Conservation (phyloP, 2,113 vertebrate species). For the Suricata suricatta region DNA sequence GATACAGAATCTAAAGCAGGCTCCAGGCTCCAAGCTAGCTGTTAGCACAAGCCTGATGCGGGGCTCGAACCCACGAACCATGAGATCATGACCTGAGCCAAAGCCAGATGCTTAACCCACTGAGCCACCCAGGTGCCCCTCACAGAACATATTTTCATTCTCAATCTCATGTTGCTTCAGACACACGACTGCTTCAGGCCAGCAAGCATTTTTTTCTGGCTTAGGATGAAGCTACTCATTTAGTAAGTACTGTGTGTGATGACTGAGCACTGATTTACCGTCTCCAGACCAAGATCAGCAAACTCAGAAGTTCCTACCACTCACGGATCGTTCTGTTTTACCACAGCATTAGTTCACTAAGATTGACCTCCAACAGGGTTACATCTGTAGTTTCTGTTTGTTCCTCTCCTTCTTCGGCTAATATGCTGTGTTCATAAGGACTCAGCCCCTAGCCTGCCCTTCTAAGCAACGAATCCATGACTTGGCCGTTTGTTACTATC, state of each 20-base stretch:
- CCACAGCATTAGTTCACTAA: neutral
- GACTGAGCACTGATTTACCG: neutral
- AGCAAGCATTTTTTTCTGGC: neutral
- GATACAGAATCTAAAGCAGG: too few relatives aligned
- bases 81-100: too few relatives aligned
- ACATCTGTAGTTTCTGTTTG: neutral
- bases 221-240: neutral
- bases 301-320: neutral
- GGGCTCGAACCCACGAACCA: too few relatives aligned
- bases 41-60: too few relatives aligned
- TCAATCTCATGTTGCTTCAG: neutral
- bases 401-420: neutral
- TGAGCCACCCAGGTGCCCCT: too few relatives aligned
- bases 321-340: neutral
- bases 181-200: neutral
- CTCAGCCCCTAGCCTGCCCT: neutral
- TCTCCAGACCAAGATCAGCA: neutral
- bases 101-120: too few relatives aligned
- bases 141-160: neutral
- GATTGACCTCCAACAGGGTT: neutral
- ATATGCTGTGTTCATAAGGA: neutral
- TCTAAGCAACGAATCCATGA: neutral
- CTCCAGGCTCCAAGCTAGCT: too few relatives aligned
- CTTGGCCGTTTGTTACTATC: neutral
- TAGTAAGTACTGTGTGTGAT: neutral